Base-by-base conservation (phyloP, 2,113 vertebrate species). In the Speoplatyrhinus poulsoni region DNA sequence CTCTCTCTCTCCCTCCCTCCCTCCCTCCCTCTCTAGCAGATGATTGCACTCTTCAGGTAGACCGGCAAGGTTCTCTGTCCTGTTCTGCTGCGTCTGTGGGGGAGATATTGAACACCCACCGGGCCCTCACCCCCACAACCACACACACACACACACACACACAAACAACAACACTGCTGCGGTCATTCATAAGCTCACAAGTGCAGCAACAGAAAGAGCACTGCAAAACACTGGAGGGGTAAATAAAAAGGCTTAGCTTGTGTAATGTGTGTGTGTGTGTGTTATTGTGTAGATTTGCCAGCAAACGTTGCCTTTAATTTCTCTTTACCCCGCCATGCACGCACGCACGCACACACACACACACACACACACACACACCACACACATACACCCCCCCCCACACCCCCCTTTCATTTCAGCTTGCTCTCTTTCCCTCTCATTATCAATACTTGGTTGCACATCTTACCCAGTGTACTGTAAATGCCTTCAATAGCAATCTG, bases 381-480 rank as follows among this genome's bases (percentile, higher is more conserved):
- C 26, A 26, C 26, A 26, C 26, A 26, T 26, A 26, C 26, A 26
- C 3, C 46, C 41, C 4, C 36, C 4, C 36, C 4, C 5, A 5
- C 11, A 3, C 19, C 62, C 4, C 76, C 59, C 59, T 73, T 52
- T 61, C n/a, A 55, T 50, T 68, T 58, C 62, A 55, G 60, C 59
- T 56, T 4, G 62, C 48, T 10, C 60, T 8, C 72, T 74, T 52
- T 72, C 64, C 61, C 69, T 50, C 83, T 88, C 80, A 87, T 92
- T 91, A 89, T 84, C 76, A 75, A 90, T 87, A 88, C 88, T 87
- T 84, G 85, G 85, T 50, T 88, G 88, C 73, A 15, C 72, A 76
- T 87, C 77, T 80, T 87, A 86, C 71, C 74, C 88, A 89, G 77
- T 87, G 81, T 90, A 89, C 87, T 90, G 88, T 90, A 89, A 90